A percentile compares a stretch with the other conserved stretches of the same genome.
phyloP scores from a whole-genome alignment of 2,797 vertebrate species.

The Staurois parvus region DNA sequence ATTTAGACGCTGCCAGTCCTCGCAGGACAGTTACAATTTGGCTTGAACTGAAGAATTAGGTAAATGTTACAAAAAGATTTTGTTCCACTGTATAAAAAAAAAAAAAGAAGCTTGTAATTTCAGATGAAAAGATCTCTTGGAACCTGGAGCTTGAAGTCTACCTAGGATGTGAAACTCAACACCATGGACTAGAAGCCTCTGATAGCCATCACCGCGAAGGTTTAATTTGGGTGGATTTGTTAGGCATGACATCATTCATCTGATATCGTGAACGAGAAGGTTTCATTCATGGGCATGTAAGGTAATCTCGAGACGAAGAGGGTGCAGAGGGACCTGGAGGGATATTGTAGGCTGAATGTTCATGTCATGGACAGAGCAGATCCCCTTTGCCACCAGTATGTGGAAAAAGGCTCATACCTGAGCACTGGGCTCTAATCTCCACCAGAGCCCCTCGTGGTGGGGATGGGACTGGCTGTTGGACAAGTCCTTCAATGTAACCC shows the following conservation, averaged over 20 bases:
- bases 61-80: constrained; percentile 39
- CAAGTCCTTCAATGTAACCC: too few relatives aligned
- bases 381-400: too few relatives aligned
- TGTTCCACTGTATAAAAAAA: constrained; percentile 26
- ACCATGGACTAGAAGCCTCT: neutral
- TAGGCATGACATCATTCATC: neutral
- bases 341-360: too few relatives aligned
- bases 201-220: neutral
- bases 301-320: neutral
- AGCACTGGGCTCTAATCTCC: too few relatives aligned
- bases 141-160: neutral
- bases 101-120: constrained; percentile 20
- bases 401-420: too few relatives aligned
- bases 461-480: too few relatives aligned
- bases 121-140: constrained; percentile 28
- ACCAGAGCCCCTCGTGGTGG: too few relatives aligned
- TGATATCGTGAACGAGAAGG: neutral
- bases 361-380: too few relatives aligned
- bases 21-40: constrained; percentile 35
- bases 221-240: constrained; percentile 1
- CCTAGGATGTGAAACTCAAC: neutral
- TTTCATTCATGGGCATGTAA: neutral
- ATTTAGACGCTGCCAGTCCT: constrained; percentile 51
- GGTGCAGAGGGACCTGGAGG: too few relatives aligned
- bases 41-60: constrained; percentile 26